phyloP scores from a whole-genome alignment of 1,140 invertebrate species.

The Sinella curviseta region DNA sequence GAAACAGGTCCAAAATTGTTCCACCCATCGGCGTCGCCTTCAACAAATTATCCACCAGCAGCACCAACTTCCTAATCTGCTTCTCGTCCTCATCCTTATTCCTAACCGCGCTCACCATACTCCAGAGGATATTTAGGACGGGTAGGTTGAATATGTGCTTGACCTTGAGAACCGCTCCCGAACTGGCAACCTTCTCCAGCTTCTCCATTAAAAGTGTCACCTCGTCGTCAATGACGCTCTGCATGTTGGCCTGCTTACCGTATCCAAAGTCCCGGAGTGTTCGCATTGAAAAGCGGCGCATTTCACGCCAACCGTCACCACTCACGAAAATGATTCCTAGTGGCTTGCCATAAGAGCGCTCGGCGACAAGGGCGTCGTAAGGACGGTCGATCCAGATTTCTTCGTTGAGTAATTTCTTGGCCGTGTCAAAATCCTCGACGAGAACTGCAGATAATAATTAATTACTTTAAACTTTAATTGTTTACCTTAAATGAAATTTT shows the following conservation, averaged over 20 bases:
- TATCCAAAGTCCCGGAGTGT: conserved; percentile 31
- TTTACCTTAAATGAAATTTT: background rate
- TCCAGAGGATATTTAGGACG: conserved; percentile 55
- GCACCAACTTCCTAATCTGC: conserved; percentile 26
- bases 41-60: conserved; percentile 29
- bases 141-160: conserved; percentile 48
- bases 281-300: conserved; percentile 30
- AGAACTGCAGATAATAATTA: conserved; percentile 22
- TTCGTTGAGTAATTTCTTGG: conserved; percentile 31
- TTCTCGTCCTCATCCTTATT: conserved; percentile 20
- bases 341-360: conserved; percentile 33
- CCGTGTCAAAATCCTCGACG: conserved; percentile 30
- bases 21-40: background rate
- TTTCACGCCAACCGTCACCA: conserved; percentile 35
- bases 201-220: background rate
- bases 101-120: conserved; percentile 51
- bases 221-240: conserved; percentile 28
- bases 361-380: conserved; percentile 8
- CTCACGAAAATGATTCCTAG: conserved; percentile 16
- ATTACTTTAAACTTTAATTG: background rate
- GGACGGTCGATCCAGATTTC: conserved; percentile 30
- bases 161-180: conserved; percentile 20
- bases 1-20: conserved; percentile 24
- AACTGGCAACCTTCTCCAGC: background rate
- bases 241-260: conserved; percentile 22